Base-by-base conservation (phyloP, 2,888 invertebrate species). In the Chaetoderma sp. region DNA sequence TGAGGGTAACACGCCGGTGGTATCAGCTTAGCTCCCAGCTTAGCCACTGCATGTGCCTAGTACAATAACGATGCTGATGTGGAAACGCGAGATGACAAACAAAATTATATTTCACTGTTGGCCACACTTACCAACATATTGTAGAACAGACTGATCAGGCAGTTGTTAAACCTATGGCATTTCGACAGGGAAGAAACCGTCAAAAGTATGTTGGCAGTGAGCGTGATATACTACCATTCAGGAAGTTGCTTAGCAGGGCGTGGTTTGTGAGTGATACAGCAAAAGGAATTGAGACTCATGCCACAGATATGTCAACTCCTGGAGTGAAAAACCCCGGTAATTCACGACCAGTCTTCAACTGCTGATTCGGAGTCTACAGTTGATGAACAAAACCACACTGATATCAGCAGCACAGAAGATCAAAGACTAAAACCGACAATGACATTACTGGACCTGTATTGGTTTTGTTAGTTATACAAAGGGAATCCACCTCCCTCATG, bases 51-150 rank as follows among this genome's bases (percentile, higher is more conserved):
- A 3, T 10, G 8, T 42, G 62, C 45, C 27, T 62, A 45, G 62
- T 54, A 62, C 44, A 62, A 62, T 33, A 44, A 62, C 45, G 62
- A 62, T 60, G 60, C 39, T 16, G 18, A 60, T 30, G 39, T 60
- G 13, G 52, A 60, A 21, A 60, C 50, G 1, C 23, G 50, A 33
- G 60, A 50, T 36, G 52, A 39, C 13, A 60, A 60, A 30, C 36
- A 36, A 16, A 60, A 4, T 27, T 57, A 5, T 44, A 57, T 32
- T 39, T 44, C 42, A 57, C 57, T 16, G 57, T 57, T 4, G 52
- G 60, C 4, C 50, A 52, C 30, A 52, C 50, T 8, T 60, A 60
- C 36, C 60, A 60, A 23, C 50, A 60, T 52, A 23, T 60, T 16
- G 10, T 32, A 16, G 4, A 23, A 3, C 52, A 60, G 18, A 23